Base-by-base conservation (phyloP, 2,888 invertebrate genomes). In the Archips crataeganus region DNA sequence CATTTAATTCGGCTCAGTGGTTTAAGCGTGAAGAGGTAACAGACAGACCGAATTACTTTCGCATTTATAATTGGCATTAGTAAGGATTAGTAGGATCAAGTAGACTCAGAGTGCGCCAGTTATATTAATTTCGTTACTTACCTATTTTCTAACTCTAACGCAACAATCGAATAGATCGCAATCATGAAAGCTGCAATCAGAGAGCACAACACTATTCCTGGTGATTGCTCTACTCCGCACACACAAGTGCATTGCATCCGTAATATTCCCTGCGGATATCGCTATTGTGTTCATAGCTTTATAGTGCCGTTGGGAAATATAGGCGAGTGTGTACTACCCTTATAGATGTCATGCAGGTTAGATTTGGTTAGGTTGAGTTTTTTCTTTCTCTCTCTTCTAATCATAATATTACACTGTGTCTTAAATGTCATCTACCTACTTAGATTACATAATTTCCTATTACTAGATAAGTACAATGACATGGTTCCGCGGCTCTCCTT, bases 221-320 rank as follows among this genome's bases (percentile, higher is more conserved):
- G 73, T 71, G 73, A 67, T 72, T 64, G 69, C 59, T 54, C 69
- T 70, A 68, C 71, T 71, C 71, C 68, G 62, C 64, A 62, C 71
- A 63, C 75, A 69, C 69, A 67, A 75, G 70, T 65, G 75, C 77
- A 79, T 71, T 81, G 80, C 80, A 83, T 80, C 78, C 76, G 75
- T 76, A 70, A 77, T 70, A 76, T 74, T 75, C 77, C 75, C 70
- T 51, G 75, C 76, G 77, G 77, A 77, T 76, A 77, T 75, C 72
- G 74, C 78, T 79, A 80, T 81, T 80, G 84, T 84, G 81, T 86
- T 70, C 74, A 65, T 74, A 51, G 64, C 69, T 61, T 84, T 86
- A 90, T 84, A 67, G 81, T 66, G 71, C 89, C 86, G 85, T 76
- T 78, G 89, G 89, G 89, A 90, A 90, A 89, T 90, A 87, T 78